These are phyloP conservation scores for Heliconius charithonia DNA, from an alignment of 2,888 invertebrate genomes.

Conservation along the genomic window DNA sequence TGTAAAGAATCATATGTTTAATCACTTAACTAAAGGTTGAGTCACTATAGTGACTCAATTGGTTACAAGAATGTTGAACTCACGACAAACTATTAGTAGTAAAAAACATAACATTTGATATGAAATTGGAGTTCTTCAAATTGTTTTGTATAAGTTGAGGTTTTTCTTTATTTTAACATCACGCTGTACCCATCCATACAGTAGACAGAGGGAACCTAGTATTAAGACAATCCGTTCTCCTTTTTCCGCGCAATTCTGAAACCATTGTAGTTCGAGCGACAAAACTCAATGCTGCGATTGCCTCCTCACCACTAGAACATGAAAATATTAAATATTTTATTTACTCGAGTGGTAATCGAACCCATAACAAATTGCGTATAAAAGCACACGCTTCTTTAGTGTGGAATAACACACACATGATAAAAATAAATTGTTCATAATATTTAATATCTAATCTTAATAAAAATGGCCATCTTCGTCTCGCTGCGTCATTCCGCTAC, in stretches of 20 bases:
- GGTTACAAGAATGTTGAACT: slow-evolving; percentile 19
- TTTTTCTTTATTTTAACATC: neutral
- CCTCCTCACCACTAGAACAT: neutral
- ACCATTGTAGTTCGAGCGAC: neutral
- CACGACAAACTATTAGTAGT: neutral
- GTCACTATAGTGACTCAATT: slow-evolving; percentile 25
- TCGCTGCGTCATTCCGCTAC: slow-evolving; percentile 23
- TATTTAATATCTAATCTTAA: neutral
- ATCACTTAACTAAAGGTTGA: slow-evolving; percentile 1
- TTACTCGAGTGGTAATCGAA: neutral
- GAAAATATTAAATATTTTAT: too few species aligned
- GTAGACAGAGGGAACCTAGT: neutral
- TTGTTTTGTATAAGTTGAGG: too few species aligned
- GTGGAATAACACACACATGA: too few species aligned
- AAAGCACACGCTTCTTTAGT: too few species aligned
- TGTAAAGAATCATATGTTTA: neutral
- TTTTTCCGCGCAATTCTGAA: neutral
- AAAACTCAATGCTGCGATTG: neutral
- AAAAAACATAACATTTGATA: neutral
- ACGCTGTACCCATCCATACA: neutral
- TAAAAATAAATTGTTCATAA: neutral
- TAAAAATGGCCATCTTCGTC: slow-evolving; percentile 7
- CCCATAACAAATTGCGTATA: neutral
- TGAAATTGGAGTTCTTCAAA: neutral
- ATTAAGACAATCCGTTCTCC: neutral